Evolutionary conservation across 2,888 invertebrate species (phyloP).

Genomic region (Nycteola revayana): DNA sequence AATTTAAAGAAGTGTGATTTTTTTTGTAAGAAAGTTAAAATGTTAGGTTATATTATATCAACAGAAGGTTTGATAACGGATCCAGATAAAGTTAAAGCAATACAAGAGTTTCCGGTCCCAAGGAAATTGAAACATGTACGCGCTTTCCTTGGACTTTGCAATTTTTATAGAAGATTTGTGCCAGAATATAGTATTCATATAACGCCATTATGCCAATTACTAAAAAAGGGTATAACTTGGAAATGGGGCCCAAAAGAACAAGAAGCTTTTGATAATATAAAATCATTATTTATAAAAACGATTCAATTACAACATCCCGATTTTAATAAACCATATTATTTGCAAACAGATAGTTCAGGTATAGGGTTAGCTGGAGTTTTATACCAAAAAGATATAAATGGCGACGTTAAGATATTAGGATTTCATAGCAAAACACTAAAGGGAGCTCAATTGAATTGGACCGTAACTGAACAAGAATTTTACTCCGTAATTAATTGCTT

Average conservation of each 20-base stretch:
- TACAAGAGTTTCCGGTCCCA: conserved; percentile 22
- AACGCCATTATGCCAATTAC: conserved; percentile 20
- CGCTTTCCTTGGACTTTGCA: conserved; percentile 23
- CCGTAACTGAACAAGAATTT: conserved; percentile 31
- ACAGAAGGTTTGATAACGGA: conserved; percentile 9
- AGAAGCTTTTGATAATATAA: conserved; percentile 19
- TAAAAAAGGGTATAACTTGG: conserved; percentile 21
- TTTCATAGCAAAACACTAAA: conserved; percentile 22
- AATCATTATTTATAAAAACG: conserved; percentile 15
- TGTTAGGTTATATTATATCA: conserved; percentile 23
- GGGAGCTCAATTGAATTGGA: conserved; percentile 18
- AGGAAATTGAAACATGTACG: conserved; percentile 24
- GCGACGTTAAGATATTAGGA: conserved; percentile 14
- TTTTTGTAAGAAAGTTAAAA: conserved; percentile 10
- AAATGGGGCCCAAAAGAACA: conserved; percentile 14
- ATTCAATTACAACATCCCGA: conserved; percentile 13
- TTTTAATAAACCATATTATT: conserved; percentile 14
- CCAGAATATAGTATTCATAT: conserved; percentile 11
- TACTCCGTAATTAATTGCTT: conserved; percentile 25
- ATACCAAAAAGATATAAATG: conserved; percentile 18
- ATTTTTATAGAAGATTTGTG: conserved; percentile 19
- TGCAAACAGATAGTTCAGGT: conserved; percentile 25
- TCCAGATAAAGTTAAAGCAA: not conserved
- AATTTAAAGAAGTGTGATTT: conserved; percentile 13
- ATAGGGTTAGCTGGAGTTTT: conserved; percentile 22